Evolutionary conservation across 1,140 invertebrate genomes (phyloP).

Genomic region (Pseudobourletiella spinata): DNA sequence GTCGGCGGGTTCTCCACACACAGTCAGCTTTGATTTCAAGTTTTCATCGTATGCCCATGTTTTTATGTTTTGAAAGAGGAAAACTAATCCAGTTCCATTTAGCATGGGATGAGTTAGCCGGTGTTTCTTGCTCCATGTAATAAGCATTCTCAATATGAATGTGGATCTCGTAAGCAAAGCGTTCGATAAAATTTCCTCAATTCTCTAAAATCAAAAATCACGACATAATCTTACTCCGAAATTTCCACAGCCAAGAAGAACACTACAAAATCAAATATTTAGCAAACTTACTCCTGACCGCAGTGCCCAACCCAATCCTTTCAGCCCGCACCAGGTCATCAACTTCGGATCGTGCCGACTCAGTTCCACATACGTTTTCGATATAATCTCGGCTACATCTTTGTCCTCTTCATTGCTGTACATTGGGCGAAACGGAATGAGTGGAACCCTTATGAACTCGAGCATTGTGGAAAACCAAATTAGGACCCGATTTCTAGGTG

Average conservation of each 20-base stretch:
- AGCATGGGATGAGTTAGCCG: conserved; percentile 1
- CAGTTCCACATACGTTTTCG: conserved; percentile 4
- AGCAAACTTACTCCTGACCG: neutral
- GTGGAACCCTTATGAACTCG: conserved; percentile 11
- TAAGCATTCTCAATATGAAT: neutral
- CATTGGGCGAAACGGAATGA: neutral
- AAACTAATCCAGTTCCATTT: neutral
- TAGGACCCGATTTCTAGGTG: conserved; percentile 3
- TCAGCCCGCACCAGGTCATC: neutral
- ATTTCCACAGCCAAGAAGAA: too few relatives aligned
- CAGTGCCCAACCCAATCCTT: conserved; percentile 4
- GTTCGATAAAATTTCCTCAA: neutral
- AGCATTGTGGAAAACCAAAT: neutral
- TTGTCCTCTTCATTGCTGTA: conserved; percentile 9
- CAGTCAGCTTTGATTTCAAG: conserved; percentile 4
- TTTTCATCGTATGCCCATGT: conserved; percentile 3
- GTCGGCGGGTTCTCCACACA: conserved; percentile 8
- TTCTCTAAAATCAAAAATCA: neutral
- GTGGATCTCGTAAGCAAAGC: neutral
- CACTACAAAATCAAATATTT: neutral
- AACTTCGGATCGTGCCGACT: neutral
- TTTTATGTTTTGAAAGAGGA: conserved; percentile 1
- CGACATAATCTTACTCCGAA: too few relatives aligned
- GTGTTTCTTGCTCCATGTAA: conserved; percentile 1
- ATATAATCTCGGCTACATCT: conserved; percentile 7